Percentiles rank a stretch among this genome's conserved stretches.
Conservation (phyloP, 2,113 vertebrate genomes). For the Excalfactoria chinensis region DNA sequence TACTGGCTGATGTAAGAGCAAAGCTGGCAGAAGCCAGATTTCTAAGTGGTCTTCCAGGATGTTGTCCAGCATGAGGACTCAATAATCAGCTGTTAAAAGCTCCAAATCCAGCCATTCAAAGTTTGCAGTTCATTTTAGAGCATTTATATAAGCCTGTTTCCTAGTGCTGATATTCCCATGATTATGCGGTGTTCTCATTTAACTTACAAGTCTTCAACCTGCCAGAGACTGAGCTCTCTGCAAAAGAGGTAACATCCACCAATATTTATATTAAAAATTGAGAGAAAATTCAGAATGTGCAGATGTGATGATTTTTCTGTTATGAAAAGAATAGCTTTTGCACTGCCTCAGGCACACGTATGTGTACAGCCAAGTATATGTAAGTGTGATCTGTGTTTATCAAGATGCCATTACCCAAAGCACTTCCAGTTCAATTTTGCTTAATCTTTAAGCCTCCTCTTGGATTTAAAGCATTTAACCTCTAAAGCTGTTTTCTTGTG, state of each 20-base stretch:
- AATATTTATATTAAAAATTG: background rate
- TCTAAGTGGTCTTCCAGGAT: conserved; percentile 17
- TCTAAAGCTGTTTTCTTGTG: conserved; percentile 22
- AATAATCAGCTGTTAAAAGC: background rate
- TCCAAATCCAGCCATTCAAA: background rate
- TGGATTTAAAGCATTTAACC: conserved; percentile 30
- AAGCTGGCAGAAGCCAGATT: background rate
- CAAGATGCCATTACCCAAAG: conserved; percentile 20
- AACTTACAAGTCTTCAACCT: background rate
- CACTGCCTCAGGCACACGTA: accelerated
- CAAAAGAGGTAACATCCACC: background rate
- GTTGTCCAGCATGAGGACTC: background rate
- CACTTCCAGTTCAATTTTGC: background rate
- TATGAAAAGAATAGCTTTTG: background rate
- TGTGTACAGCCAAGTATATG: background rate
- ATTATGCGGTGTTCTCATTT: background rate
- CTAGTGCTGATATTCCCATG: background rate
- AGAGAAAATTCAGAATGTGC: background rate
- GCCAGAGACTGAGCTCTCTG: background rate
- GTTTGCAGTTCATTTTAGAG: conserved; percentile 13
- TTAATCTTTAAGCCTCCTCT: conserved; percentile 14
- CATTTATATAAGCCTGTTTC: conserved; percentile 29
- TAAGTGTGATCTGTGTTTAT: background rate
- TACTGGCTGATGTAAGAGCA: background rate
- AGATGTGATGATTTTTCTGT: background rate